These are phyloP conservation scores for Limnodromus scolopaceus DNA, from an alignment of 2,797 vertebrate species.

Conservation along the genomic window DNA sequence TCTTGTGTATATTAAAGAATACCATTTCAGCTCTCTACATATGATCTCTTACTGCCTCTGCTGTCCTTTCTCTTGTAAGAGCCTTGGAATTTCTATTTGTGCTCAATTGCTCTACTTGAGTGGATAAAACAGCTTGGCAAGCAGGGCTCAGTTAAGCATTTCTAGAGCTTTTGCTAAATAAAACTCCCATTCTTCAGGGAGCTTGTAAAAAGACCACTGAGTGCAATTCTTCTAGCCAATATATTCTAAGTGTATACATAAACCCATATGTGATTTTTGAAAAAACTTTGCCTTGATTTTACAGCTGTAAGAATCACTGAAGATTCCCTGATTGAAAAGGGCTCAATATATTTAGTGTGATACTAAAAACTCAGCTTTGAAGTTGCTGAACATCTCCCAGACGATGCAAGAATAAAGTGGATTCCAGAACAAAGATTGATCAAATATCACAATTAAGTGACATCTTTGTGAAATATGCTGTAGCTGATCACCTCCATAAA, in stretches of 20 bases:
- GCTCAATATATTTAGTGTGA: background rate
- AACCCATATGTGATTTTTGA: background rate
- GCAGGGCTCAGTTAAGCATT: constrained; percentile 2
- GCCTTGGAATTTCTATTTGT: background rate
- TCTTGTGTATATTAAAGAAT: background rate
- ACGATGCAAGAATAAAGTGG: background rate
- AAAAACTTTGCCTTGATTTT: background rate
- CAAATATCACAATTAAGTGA: background rate
- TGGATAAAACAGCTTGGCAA: background rate
- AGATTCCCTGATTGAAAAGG: background rate
- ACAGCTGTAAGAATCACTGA: background rate
- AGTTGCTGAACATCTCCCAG: fast-evolving
- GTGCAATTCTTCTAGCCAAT: background rate
- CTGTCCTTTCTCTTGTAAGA: background rate
- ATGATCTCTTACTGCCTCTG: background rate
- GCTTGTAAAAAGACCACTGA: background rate
- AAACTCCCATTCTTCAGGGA: background rate
- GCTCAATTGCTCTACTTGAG: background rate
- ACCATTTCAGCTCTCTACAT: background rate
- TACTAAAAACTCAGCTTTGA: background rate
- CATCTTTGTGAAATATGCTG: background rate
- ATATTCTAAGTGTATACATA: background rate
- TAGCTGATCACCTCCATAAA: too few relatives aligned
- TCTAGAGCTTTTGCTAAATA: background rate
- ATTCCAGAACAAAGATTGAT: background rate